Base-by-base conservation (phyloP, 2,888 invertebrate genomes). In the Dasypogon diadema region DNA sequence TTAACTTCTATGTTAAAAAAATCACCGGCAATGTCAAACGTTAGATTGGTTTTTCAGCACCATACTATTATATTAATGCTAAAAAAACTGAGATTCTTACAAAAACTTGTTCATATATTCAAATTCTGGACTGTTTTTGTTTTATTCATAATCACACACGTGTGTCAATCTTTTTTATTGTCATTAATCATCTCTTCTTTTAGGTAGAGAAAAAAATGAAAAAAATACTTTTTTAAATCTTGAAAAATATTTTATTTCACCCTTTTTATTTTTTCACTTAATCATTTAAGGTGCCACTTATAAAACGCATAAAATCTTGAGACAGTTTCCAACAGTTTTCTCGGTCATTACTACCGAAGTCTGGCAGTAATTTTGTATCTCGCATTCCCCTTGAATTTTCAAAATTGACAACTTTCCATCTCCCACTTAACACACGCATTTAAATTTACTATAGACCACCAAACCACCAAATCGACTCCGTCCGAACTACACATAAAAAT, bases 321-420 rank as follows among this genome's bases (percentile, higher is more conserved):
- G 42, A 12, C n/a, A 42, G 42, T 12, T 5, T 12, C 51, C 21
- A 51, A 16, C 21, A 2, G 4, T 16, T 48, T 48, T 16, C 48
- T 48, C 48, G 51, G 51, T 51, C 51, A 51, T 51, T 51, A 51
- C 51, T 51, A 51, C 51, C 16, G 12, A 51, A 42, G n/a, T 42
- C 42, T 42, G 42, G 8, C 10, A 42, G 42, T 42, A 42, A 30
- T 30, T 42, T 42, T 42, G 3, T 30, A 8, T 8, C n/a, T 42
- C 12, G 12, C n/a, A 42, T 1, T 42, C n/a, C n/a, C n/a, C 42
- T 12, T 42, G n/a, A 42, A 42, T 42, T 6, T 42, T 42, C 12
- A 42, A 42, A 42, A 51, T 5, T 2, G 51, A 51, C 14, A 51
- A 12, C 18, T 5, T 6, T 51, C 51, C 3, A 51, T 51, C 18